Base-by-base conservation (phyloP, 2,888 invertebrate genomes). In the Mythimna vitellina region DNA sequence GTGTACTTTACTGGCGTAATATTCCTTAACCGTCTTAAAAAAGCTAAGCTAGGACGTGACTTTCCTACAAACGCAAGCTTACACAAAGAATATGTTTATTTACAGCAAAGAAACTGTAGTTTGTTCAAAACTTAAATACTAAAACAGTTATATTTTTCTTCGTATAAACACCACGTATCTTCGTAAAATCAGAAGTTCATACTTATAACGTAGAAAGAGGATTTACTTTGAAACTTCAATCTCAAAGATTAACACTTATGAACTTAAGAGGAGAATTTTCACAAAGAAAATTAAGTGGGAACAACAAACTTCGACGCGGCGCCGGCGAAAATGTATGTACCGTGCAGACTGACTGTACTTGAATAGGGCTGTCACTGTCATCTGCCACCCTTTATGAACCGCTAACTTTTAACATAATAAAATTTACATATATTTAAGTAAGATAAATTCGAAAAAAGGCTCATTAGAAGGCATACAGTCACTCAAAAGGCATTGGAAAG, bases 231-330 rank as follows among this genome's bases (percentile, higher is more conserved):
- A 78, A 89, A 89, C 89, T 88, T 84, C 72, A 88, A 88, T 87
- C 83, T 79, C 81, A 66, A 78, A 87, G 88, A 88, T 90, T 90
- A 89, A 89, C 88, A 86, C 88, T 82, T 81, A 84, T 83, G 85
- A 83, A 88, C 82, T 86, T 81, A 82, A 83, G 78, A 80, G 80
- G 84, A 81, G 84, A 86, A 88, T 86, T 85, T 86, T 87, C 84
- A 85, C 89, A 87, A 89, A 87, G 89, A 90, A 89, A 89, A 87
- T 88, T 86, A 86, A 84, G 84, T 86, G 54, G 25, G 78, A 80
- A 77, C 83, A 85, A 85, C 85, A 86, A 86, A 88, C 76, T 89
- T 87, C 63, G 71, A 76, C 71, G 79, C 61, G 76, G 76, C 71
- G 70, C 65, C 70, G 58, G 70, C 72, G 79, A 66, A 76, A 78